These are phyloP conservation scores for Hetaerina titia DNA, from an alignment of 2,888 invertebrate species.

Conservation along the genomic window DNA sequence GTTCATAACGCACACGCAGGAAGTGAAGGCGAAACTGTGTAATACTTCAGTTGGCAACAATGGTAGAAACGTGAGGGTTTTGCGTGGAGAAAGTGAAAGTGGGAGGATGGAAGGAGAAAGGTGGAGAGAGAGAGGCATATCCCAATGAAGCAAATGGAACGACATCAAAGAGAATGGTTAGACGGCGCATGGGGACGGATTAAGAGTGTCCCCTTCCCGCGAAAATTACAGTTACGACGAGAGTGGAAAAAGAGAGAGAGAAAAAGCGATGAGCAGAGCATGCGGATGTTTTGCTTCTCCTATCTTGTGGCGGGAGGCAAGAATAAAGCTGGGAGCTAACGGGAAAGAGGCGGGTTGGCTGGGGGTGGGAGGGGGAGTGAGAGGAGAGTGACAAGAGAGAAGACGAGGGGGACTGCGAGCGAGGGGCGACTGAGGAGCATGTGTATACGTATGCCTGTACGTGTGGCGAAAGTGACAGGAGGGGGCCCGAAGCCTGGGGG, in stretches of 20 bases:
- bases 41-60: neutral
- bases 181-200: neutral
- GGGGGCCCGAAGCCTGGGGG: neutral
- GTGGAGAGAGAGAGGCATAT: neutral
- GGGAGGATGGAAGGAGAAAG: neutral
- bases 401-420: neutral
- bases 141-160: neutral
- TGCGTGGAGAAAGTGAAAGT: slow-evolving; percentile 4
- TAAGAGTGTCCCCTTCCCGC: neutral
- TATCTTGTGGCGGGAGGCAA: neutral
- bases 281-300: neutral
- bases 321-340: neutral
- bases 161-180: slow-evolving; percentile 14
- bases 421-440: neutral
- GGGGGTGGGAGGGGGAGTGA: neutral
- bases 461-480: neutral
- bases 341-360: neutral
- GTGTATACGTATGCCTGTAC: neutral
- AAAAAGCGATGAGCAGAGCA: neutral
- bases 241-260: neutral
- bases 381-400: neutral
- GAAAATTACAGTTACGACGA: neutral
- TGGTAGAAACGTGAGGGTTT: too few relatives aligned
- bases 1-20: too few relatives aligned
- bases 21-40: neutral